A percentile compares a stretch with the other conserved stretches of the same genome.
These are phyloP conservation scores for Amphipyra berbera DNA, from an alignment of 2,888 invertebrate species.

Conservation along the genomic window DNA sequence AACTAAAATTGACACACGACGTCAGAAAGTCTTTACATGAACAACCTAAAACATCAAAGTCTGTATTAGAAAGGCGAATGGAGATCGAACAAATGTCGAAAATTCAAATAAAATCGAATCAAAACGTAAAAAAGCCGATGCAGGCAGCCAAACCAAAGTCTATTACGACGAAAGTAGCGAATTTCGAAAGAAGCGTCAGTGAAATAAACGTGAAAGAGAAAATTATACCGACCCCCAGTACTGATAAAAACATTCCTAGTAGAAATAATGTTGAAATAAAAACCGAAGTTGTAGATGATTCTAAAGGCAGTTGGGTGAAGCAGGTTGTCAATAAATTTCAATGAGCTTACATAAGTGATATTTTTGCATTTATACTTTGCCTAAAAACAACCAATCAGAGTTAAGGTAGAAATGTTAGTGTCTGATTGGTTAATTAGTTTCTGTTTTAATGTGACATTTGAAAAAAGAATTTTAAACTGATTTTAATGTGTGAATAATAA, in stretches of 20 bases:
- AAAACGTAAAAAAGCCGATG: conserved; percentile 71
- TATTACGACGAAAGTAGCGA: conserved; percentile 80
- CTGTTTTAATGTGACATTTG: conserved; percentile 33
- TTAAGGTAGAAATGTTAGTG: conserved; percentile 6
- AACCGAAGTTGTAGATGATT: conserved; percentile 67
- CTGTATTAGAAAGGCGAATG: conserved; percentile 84
- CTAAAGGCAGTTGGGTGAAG: conserved; percentile 92
- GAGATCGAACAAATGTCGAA: conserved; percentile 84
- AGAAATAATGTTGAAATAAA: conserved; percentile 65
- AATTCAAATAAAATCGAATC: conserved; percentile 69
- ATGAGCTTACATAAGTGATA: conserved; percentile 78
- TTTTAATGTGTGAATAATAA: not conserved
- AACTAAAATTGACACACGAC: conserved; percentile 70
- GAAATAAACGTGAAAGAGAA: conserved; percentile 65
- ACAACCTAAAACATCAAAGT: conserved; percentile 80
- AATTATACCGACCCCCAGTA: conserved; percentile 40
- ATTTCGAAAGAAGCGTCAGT: conserved; percentile 77
- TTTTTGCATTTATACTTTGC: conserved; percentile 75
- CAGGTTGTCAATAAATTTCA: conserved; percentile 93
- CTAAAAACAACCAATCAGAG: conserved; percentile 29
- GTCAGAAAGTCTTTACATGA: conserved; percentile 72
- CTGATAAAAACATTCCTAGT: conserved; percentile 63
- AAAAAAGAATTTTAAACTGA: conserved; percentile 8
- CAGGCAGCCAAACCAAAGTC: conserved; percentile 78
- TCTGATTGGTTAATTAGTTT: conserved; percentile 26